Evolutionary conservation across 2,888 invertebrate genomes (phyloP).

Genomic region (Pachymerium ferrugineum): DNA sequence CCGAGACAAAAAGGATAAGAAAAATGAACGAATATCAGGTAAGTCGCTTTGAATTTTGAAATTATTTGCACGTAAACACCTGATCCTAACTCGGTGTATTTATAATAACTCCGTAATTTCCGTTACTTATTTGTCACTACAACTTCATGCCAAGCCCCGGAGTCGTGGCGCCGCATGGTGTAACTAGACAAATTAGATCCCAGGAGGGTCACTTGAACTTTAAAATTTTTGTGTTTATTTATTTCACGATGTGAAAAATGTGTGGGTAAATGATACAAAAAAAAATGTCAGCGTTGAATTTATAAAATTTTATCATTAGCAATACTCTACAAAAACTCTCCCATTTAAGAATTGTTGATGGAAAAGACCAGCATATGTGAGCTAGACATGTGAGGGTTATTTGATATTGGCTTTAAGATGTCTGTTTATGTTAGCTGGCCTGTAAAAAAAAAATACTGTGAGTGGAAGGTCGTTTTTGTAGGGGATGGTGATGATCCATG

Average conservation of each 20-base stretch:
- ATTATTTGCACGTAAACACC: no score
- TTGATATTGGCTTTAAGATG: slow-evolving; percentile 3
- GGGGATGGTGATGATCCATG: no score
- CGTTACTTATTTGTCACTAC: not conserved
- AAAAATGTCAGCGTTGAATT: not conserved
- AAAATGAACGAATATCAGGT: not conserved
- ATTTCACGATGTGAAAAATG: not conserved
- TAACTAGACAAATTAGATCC: slow-evolving; percentile 6
- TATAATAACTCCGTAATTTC: no score
- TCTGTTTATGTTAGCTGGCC: not conserved
- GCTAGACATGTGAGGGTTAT: slow-evolving; percentile 5
- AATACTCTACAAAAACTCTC: no score
- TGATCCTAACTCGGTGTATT: no score
- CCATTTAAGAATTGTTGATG: no score
- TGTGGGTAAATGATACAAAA: no score
- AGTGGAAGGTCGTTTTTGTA: not conserved
- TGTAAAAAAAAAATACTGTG: not conserved
- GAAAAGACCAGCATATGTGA: not conserved
- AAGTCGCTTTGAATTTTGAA: no score
- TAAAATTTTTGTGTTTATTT: not conserved
- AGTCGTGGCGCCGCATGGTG: slow-evolving; percentile 11
- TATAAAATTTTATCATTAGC: no score
- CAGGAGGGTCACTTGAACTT: slow-evolving; percentile 7
- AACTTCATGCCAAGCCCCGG: not conserved
- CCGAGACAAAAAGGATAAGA: not conserved